Evolutionary conservation across 2,888 invertebrate species (phyloP).

Genomic region (Adela reaumurella): DNA sequence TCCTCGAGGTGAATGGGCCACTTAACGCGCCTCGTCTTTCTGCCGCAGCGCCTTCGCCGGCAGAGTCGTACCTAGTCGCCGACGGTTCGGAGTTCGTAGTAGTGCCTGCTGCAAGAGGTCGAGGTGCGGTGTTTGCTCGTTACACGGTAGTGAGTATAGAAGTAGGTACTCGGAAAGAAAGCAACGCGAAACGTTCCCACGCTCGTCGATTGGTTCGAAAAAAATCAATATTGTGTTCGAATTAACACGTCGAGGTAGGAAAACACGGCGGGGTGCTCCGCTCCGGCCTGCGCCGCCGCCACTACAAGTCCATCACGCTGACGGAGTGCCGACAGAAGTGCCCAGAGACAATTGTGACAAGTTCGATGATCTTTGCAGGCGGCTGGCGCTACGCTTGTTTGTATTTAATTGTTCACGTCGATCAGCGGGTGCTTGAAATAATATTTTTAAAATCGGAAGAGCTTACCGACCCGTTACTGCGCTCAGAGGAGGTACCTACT

Average conservation of each 20-base stretch:
- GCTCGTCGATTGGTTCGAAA: conserved; percentile 49
- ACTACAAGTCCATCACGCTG: background rate
- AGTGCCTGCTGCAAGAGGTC: conserved; percentile 39
- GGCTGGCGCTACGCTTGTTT: background rate
- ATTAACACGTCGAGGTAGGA: conserved; percentile 55
- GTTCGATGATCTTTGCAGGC: background rate
- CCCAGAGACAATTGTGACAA: background rate
- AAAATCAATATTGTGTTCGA: conserved; percentile 51
- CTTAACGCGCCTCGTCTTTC: conserved; percentile 36
- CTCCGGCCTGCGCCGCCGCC: conserved; percentile 13
- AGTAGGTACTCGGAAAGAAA: conserved; percentile 48
- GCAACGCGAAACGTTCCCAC: conserved; percentile 52
- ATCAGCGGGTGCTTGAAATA: no score
- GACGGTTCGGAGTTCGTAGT: no score
- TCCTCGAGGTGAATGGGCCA: conserved; percentile 32
- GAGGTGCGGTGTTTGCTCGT: conserved; percentile 49
- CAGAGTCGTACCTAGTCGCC: no score
- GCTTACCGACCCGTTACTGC: no score
- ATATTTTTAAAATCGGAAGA: no score
- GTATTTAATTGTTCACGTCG: background rate
- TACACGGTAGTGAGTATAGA: conserved; percentile 21
- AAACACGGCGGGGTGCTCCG: conserved; percentile 44
- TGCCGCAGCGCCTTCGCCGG: no score
- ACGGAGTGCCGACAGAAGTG: background rate
- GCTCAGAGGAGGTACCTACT: no score